These are phyloP conservation scores for Corythaeola cristata DNA, from an alignment of 2,113 vertebrate species.

Conservation along the genomic window DNA sequence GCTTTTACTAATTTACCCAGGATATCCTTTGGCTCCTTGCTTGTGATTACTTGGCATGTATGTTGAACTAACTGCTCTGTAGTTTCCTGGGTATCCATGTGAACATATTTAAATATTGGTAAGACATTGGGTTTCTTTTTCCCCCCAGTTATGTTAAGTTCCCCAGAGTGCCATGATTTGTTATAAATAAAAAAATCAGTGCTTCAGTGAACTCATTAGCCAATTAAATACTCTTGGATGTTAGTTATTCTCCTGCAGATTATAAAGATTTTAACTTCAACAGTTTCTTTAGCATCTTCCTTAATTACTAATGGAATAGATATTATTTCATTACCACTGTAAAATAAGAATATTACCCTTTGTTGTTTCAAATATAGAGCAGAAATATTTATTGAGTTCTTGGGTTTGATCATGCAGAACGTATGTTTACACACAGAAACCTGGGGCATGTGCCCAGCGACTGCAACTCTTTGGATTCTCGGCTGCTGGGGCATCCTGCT, in stretches of 20 bases:
- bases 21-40: background rate
- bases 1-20: background rate
- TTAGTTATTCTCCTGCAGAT: background rate
- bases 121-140: background rate
- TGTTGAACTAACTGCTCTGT: background rate
- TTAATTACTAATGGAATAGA: slow-evolving; percentile 21
- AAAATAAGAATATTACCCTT: background rate
- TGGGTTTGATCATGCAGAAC: background rate
- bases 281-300: background rate
- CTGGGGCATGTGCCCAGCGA: background rate
- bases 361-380: background rate
- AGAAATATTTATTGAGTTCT: background rate
- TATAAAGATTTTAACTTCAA: slow-evolving; percentile 4
- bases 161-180: background rate
- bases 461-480: background rate
- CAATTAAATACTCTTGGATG: slow-evolving; percentile 16
- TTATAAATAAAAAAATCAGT: slow-evolving; percentile 8
- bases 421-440: background rate
- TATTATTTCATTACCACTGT: background rate
- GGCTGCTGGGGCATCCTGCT: background rate
- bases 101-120: background rate
- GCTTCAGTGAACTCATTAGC: slow-evolving; percentile 12
- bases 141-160: background rate
- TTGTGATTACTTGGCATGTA: background rate
- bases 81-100: background rate